Base-by-base conservation (phyloP, 2,888 invertebrate genomes). In the Catonia carolina region DNA sequence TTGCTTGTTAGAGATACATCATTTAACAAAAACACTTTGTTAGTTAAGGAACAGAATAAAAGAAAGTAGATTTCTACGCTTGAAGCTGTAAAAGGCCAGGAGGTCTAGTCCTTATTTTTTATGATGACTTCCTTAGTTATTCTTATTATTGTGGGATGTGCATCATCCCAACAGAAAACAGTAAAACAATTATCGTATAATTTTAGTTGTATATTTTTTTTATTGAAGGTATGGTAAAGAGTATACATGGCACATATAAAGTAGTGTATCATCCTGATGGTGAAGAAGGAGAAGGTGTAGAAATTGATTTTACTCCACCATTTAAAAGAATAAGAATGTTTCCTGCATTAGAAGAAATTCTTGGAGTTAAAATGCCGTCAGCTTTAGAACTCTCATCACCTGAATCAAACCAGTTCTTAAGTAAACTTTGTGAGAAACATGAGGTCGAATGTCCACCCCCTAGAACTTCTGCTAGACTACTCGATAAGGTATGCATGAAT, bases 291-390 rank as follows among this genome's bases (percentile, higher is more conserved):
- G 85, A 86, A 67, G 84, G 81, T 62, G 78, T 86, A 3, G 89
- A 89, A 73, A 85, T 98, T 57, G 98, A 99, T 74, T 99, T 98
- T 69, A 95, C 95, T 3, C 99, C 98, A 23, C 99, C 99, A 2
- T 99, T 99, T 76, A 89, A 84, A 65, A 78, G 92, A 63, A 78
- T 99, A 2, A 82, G 86, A 17, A 97, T 99, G 95, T 84, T 97
- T 62, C 82, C 87, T 27, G 89, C 89, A 1, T 77, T 99, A 54
- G 98, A 97, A 72, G 84, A 88, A 68, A 78, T 78, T 51, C 75
- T 97, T 8, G 80, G 82, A 64, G 82, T 84, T 0, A 84, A 88
- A 73, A 78, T 92, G 62, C 89, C 91, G 0, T 70, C 81, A 23
- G 77, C 88, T 1, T 81, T 84, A 31, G 74, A 85, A 62, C 74